Percentiles rank a stretch among this genome's conserved stretches.
Conservation (phyloP, 2,113 vertebrate genomes). For the Phoenicopterus ruber region DNA sequence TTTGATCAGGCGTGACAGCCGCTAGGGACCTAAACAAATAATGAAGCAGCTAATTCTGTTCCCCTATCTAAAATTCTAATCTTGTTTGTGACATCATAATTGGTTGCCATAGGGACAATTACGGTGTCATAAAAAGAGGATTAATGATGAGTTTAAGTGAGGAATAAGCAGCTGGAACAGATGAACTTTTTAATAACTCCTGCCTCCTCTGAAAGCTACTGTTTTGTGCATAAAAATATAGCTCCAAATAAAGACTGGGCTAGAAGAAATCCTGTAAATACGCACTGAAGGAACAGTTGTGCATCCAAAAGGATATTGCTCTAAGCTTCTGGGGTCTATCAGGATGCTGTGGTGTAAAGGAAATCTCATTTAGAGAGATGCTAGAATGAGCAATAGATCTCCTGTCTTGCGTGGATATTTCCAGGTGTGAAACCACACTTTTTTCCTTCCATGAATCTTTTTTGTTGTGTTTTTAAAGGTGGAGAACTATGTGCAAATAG, state of each 20-base stretch:
- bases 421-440: not conserved
- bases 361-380: not conserved
- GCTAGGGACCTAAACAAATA: not conserved
- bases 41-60: conserved; percentile 32
- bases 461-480: not conserved
- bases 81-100: conserved; percentile 51
- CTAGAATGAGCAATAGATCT: not conserved
- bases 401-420: not conserved
- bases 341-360: not conserved
- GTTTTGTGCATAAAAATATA: conserved; percentile 26
- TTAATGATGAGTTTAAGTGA: conserved; percentile 51
- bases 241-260: conserved; percentile 12
- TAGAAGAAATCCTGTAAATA: not conserved
- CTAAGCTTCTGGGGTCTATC: not conserved
- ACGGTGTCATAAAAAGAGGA: conserved; percentile 49
- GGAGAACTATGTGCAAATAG: not conserved
- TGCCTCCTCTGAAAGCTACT: conserved; percentile 2
- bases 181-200: conserved; percentile 53
- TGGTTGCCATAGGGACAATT: conserved; percentile 61
- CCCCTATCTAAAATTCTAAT: conserved; percentile 40
- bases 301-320: not conserved
- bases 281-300: not conserved
- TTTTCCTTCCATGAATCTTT: not conserved
- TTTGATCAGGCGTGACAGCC: not conserved
- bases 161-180: conserved; percentile 60